Conservation (phyloP, 2,888 invertebrate genomes). For the Dinocampus coccinellae region DNA sequence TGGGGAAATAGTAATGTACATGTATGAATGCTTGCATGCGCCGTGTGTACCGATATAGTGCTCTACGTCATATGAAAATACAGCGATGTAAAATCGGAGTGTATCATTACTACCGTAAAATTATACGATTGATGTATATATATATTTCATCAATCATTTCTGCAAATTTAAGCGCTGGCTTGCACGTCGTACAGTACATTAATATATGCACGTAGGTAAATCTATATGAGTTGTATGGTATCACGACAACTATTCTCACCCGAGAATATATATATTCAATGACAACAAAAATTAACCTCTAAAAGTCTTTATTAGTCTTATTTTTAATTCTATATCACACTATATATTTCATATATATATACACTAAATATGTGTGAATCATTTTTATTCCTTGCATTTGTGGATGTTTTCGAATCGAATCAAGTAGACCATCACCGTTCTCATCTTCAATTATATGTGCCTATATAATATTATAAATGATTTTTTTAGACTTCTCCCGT, state of each 20-base stretch:
- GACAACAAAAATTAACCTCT: too few species aligned
- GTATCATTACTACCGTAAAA: slow-evolving; percentile 55
- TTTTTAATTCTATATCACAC: too few species aligned
- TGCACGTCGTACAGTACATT: background rate
- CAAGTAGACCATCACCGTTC: too few species aligned
- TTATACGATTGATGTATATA: slow-evolving; percentile 43
- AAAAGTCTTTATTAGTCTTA: too few species aligned
- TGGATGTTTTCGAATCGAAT: too few species aligned
- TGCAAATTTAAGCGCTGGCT: slow-evolving; percentile 22
- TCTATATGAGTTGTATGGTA: too few species aligned
- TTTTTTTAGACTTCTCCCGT: slow-evolving; percentile 25
- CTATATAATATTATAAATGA: slow-evolving; percentile 49
- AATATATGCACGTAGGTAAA: too few species aligned
- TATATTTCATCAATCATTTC: slow-evolving; percentile 53
- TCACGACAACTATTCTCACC: background rate
- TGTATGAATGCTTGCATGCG: slow-evolving; percentile 7
- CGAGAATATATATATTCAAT: too few species aligned
- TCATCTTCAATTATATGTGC: too few species aligned
- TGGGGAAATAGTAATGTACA: background rate
- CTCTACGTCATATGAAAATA: slow-evolving; percentile 29
- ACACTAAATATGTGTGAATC: too few species aligned
- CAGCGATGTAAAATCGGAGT: slow-evolving; percentile 45
- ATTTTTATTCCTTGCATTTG: too few species aligned
- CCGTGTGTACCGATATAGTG: background rate
- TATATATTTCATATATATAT: too few species aligned